Conservation (phyloP, 2,113 vertebrate genomes). For the Lasiurus cinereus region DNA sequence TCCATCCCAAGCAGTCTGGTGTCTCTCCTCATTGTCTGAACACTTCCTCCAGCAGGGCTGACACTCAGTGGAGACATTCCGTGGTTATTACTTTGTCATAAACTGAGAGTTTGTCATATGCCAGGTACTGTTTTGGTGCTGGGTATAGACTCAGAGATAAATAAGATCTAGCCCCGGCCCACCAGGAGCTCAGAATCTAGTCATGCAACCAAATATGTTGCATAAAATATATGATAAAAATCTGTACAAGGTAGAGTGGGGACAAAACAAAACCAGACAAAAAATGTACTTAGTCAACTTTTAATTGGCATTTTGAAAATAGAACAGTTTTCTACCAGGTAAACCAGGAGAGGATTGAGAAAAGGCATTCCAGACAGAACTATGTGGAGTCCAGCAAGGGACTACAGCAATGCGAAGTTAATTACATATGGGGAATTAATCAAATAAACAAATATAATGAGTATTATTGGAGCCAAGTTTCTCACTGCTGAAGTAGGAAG, state of each 20-base stretch:
- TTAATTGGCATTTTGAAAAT: background rate
- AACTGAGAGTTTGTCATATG: background rate
- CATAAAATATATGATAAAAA: background rate
- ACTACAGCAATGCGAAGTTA: background rate
- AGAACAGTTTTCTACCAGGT: background rate
- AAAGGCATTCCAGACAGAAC: background rate
- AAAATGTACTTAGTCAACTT: background rate
- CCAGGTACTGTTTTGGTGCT: background rate
- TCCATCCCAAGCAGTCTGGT: background rate
- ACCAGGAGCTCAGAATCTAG: background rate
- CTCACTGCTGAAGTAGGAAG: background rate
- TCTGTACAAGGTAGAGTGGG: background rate
- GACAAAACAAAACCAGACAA: background rate
- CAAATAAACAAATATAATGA: background rate
- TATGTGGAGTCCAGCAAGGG: too few relatives aligned
- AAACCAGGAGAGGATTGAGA: background rate
- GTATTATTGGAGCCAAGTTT: background rate
- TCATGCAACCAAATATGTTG: background rate
- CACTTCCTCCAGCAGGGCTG: background rate
- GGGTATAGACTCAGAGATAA: background rate
- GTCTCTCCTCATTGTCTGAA: background rate
- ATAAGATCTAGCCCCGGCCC: background rate
- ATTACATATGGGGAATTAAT: background rate
- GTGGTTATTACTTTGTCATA: background rate
- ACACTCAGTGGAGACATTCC: background rate